Evolutionary conservation across 2,113 vertebrate genomes (phyloP), one percentile per base, ranked within the genome.

Genomic region (Bagarius yarrelli): DNA sequence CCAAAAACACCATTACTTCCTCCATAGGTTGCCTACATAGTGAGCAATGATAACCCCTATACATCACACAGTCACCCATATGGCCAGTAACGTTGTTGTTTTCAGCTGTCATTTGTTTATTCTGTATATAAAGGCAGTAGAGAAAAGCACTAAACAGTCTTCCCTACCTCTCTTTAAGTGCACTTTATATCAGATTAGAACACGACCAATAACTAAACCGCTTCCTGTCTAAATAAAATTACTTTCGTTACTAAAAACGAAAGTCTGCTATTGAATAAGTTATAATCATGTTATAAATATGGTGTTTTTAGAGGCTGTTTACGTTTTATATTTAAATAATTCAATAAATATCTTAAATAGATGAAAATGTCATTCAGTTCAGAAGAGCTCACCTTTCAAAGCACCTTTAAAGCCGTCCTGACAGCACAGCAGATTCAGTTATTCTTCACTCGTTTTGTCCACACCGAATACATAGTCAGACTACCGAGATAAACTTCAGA

Each of bases 341-440:
- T 40, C 6, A 40, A 40, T 40, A 40, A 40, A 40, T 4, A 40
- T 3, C 36, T 40, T 40, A 64, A 12, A 36, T 21, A n/a, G 23
- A n/a, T n/a, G 1, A 25, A 12, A 44, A 67, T n/a, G 19, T n/a
- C 64, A 67, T 8, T 2, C 14, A 8, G 47, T 25, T 44, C 25
- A 44, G 34, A 44, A 40, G 9, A 66, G 8, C 75, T 77, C 14
- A 77, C 75, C 75, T 61, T 50, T 77, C 23, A 61, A 77, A 25
- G 34, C n/a, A n/a, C n/a, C n/a, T n/a, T 13, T 25, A 36, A 25
- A 47, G 52, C 18, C 44, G 59, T 63, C 75, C 59, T 77, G 25
- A 52, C 61, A 64, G 2, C 12, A 53, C 21, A 19, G 18, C 5
- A 30, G 9, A 32, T 34, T 55, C 50, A 34, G 4, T 73, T 34